Percentiles rank a stretch among this genome's conserved stretches.
phyloP scores from a whole-genome alignment of 1,140 invertebrate species.

The Drosophila teissieri region DNA sequence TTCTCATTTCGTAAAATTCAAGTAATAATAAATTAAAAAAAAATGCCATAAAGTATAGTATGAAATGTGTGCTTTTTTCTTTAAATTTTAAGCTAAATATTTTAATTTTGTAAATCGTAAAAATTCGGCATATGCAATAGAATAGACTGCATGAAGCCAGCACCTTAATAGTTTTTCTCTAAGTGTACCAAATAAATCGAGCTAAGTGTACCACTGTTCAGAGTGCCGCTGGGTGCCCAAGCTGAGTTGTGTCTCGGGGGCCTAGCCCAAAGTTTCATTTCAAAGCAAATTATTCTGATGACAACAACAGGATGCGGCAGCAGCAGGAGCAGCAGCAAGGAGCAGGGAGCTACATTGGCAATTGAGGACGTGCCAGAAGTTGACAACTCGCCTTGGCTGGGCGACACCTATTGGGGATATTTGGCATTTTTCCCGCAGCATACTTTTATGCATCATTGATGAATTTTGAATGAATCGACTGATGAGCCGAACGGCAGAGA shows the following conservation, averaged over 20 bases:
- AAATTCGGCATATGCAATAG: too few relatives aligned
- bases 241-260: conserved; percentile 6
- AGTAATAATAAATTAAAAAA: too few relatives aligned
- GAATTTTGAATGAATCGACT: conserved; percentile 44
- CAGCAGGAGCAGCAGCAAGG: conserved; percentile 13
- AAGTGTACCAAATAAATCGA: conserved; percentile 29
- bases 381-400: conserved; percentile 20
- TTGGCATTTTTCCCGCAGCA: conserved; percentile 31
- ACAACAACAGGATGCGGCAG: conserved; percentile 20
- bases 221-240: conserved; percentile 9
- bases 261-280: conserved; percentile 35
- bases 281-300: conserved; percentile 51
- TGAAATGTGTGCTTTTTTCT: too few relatives aligned
- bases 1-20: too few relatives aligned
- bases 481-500: conserved; percentile 34
- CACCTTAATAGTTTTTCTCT: background rate
- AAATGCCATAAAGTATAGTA: too few relatives aligned
- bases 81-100: too few relatives aligned
- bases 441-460: conserved; percentile 36
- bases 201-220: conserved; percentile 4
- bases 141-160: too few relatives aligned
- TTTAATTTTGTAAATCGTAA: too few relatives aligned
- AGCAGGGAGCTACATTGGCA: conserved; percentile 26
- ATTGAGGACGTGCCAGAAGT: conserved; percentile 41
- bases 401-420: conserved; percentile 29